phyloP scores from a whole-genome alignment of 2,888 invertebrate genomes.

The Cataglyphis altisquamis region DNA sequence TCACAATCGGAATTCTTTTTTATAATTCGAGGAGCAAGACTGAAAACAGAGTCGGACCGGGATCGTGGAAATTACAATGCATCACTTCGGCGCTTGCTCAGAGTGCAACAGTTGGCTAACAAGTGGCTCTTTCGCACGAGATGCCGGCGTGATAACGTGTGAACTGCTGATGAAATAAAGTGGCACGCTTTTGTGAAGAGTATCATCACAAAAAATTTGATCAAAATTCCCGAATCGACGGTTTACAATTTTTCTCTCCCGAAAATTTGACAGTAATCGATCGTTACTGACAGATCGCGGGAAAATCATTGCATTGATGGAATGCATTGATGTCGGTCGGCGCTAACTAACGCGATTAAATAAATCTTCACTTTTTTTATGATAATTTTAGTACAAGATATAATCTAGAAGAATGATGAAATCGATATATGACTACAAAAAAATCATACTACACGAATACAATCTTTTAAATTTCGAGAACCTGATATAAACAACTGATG shows the following conservation, averaged over 20 bases:
- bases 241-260: not conserved
- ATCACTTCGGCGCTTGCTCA: constrained; percentile 74
- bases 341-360: not conserved
- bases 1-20: constrained; percentile 17
- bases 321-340: not conserved
- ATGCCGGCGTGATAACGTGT: constrained; percentile 79
- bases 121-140: constrained; percentile 84
- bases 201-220: too few relatives aligned
- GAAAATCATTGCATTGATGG: not conserved
- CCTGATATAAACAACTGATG: not conserved
- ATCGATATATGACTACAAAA: not conserved
- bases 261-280: constrained; percentile 1
- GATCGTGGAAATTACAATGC: constrained; percentile 74
- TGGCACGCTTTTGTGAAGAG: constrained; percentile 26
- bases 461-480: not conserved
- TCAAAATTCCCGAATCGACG: constrained; percentile 30
- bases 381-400: not conserved
- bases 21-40: constrained; percentile 20
- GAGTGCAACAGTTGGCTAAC: constrained; percentile 85
- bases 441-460: not conserved
- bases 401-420: not conserved
- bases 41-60: constrained; percentile 42
- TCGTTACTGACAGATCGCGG: not conserved
- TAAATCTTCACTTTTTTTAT: not conserved
- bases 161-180: constrained; percentile 75